phyloP scores from a whole-genome alignment of 2,113 vertebrate genomes.

The Nesoenas mayeri region DNA sequence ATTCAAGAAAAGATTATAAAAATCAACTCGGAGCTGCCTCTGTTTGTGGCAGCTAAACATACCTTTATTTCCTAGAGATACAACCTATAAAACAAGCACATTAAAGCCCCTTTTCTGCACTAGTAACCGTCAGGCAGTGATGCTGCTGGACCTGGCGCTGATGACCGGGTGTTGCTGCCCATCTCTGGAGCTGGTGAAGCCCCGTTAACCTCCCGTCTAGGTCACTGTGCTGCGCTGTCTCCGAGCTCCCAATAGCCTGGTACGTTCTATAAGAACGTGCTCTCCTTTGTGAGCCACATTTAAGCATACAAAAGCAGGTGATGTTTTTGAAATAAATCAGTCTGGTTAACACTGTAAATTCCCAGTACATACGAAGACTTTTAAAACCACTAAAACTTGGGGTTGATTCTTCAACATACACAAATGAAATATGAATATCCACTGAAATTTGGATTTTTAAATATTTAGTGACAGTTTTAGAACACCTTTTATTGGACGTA shows the following conservation, averaged over 20 bases:
- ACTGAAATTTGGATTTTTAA: rapidly evolving
- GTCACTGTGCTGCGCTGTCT: not conserved
- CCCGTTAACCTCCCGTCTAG: not conserved
- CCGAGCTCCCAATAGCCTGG: rapidly evolving
- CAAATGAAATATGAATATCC: not conserved
- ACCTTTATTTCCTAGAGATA: slow-evolving; percentile 77
- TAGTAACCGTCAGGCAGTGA: not conserved
- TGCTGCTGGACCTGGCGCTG: rapidly evolving
- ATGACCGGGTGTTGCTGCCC: not conserved
- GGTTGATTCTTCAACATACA: rapidly evolving
- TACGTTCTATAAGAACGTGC: rapidly evolving
- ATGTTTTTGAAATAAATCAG: not conserved
- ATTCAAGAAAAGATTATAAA: slow-evolving; percentile 82
- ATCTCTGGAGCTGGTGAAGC: not conserved
- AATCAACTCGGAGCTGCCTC: slow-evolving; percentile 78
- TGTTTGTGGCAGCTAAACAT: slow-evolving; percentile 72
- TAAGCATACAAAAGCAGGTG: not conserved
- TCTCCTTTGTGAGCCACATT: not conserved
- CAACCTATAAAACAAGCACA: slow-evolving; percentile 66
- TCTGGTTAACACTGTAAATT: not conserved
- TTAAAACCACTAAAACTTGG: not conserved
- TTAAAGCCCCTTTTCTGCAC: slow-evolving; percentile 36
- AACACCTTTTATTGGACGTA: rapidly evolving
- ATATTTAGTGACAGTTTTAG: rapidly evolving
- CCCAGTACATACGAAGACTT: rapidly evolving